Percentiles rank a stretch among this genome's conserved stretches.
phyloP scores from a whole-genome alignment of 1,140 invertebrate genomes.

The Pseudoatta argentina region DNA sequence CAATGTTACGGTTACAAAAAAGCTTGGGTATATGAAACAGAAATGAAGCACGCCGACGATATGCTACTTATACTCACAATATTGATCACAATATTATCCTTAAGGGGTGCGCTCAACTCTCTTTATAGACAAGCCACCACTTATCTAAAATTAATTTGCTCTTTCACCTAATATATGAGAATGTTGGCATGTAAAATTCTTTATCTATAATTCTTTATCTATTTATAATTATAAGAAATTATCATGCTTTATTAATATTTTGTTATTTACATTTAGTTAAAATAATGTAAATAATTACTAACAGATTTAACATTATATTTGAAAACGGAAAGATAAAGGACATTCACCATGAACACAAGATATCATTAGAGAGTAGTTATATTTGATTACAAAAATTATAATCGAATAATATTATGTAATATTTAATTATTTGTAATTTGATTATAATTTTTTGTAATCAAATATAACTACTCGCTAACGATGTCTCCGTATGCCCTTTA shows the following conservation, averaged over 20 bases:
- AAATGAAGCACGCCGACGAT: conserved; percentile 5
- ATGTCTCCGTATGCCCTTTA: too few species aligned
- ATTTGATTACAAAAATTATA: too few species aligned
- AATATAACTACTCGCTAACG: too few species aligned
- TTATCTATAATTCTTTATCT: neutral
- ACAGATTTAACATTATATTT: neutral
- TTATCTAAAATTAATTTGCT: conserved; percentile 34
- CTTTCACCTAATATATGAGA: neutral
- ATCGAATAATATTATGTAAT: too few species aligned
- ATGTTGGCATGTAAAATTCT: neutral
- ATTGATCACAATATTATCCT: conserved; percentile 71
- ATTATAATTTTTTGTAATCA: too few species aligned
- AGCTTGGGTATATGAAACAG: conserved; percentile 56
- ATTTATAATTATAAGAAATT: neutral
- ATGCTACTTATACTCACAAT: conserved; percentile 66
- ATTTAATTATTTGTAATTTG: too few species aligned
- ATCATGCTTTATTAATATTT: neutral
- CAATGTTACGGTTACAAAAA: conserved; percentile 76
- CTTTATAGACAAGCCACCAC: conserved; percentile 64
- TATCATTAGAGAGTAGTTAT: too few species aligned
- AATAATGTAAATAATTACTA: conserved; percentile 1
- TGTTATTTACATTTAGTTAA: conserved; percentile 1
- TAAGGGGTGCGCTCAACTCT: conserved; percentile 70
- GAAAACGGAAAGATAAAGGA: neutral
- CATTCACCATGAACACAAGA: too few species aligned